Evolutionary conservation across 2,797 vertebrate genomes (phyloP), one percentile per base, ranked within the genome.

Genomic region (Acrocephalus scirpaceus): DNA sequence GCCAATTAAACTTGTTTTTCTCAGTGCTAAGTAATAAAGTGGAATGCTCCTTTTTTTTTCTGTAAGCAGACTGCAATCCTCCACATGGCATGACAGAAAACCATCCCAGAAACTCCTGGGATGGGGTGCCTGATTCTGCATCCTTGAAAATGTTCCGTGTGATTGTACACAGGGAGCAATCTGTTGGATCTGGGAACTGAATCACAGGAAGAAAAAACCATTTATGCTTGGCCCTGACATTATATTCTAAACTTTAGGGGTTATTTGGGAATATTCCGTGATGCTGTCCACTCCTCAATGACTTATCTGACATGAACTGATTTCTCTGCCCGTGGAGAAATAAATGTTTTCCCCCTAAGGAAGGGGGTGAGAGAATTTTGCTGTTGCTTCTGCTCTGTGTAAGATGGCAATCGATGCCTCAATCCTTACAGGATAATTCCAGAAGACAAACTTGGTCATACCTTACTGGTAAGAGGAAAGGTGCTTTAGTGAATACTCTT

Each of bases 1-100:
- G 88, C 86, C 96, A 96, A 95, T 96, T 96, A 96, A 85, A 79
- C 64, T 92, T 88, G 88, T 94, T 96, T 96, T 95, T 88, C 88
- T 92, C 91, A 91, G 53, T 92, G 81, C 88, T 93, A 95, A 94
- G 86, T 85, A 94, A 95, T 94, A 95, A 95, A 94, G 61, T 45
- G 54, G 65, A 90, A 93, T 85, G 72, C 12, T 93, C 53, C 25
- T 74, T 72, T 81, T 89, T 89, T 56, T 72, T 57, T 16, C 53
- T 48, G 11, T 36, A 76, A 78, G 56, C 57, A 71, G 71, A 58
- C 11, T 77, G 47, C 58, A 77, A 25, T 86, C 66, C 19, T 88
- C 76, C 62, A 50, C 56, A 53, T 12, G 53, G 45, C 25, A 40
- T 0, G 45, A 42, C 10, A 38, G 26, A 73, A 64, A 87, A 87